Percentiles rank a stretch among this genome's conserved stretches.
Evolutionary conservation across 1,140 invertebrate genomes (phyloP).

Genomic region (Andrena cerasifolii): DNA sequence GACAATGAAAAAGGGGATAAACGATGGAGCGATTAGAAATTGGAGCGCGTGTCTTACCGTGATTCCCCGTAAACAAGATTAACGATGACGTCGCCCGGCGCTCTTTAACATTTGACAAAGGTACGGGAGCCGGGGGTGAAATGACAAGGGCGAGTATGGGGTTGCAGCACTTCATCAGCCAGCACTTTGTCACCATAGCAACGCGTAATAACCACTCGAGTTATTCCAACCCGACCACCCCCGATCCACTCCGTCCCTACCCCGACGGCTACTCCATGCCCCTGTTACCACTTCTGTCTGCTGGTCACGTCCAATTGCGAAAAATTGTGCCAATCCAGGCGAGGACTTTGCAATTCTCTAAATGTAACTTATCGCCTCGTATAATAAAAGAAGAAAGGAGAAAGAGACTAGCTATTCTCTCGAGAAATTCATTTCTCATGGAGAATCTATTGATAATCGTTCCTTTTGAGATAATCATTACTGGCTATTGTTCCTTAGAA

Average conservation of each 20-base stretch:
- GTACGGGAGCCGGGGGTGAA: constrained; percentile 32
- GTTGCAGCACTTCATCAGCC: constrained; percentile 76
- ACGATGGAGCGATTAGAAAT: background rate
- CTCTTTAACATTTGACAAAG: constrained; percentile 50
- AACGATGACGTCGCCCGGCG: constrained; percentile 31
- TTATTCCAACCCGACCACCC: constrained; percentile 59
- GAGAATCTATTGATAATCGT: background rate
- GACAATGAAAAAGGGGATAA: too few relatives aligned
- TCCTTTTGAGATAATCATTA: background rate
- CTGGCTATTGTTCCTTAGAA: background rate
- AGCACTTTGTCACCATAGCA: constrained; percentile 81
- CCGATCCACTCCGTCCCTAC: background rate
- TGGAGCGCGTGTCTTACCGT: background rate
- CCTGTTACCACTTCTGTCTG: constrained; percentile 2
- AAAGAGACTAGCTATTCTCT: background rate
- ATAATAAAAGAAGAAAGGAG: background rate
- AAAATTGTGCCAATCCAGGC: constrained; percentile 6
- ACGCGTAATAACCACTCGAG: constrained; percentile 79
- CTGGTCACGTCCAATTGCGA: constrained; percentile 15
- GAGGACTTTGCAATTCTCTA: constrained; percentile 7
- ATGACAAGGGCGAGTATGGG: constrained; percentile 60
- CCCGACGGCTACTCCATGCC: background rate
- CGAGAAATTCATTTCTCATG: background rate
- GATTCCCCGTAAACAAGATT: constrained; percentile 44
- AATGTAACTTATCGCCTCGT: background rate